These are phyloP conservation scores for Toxonevra muliebris DNA, from an alignment of 2,888 invertebrate species.

Conservation along the genomic window DNA sequence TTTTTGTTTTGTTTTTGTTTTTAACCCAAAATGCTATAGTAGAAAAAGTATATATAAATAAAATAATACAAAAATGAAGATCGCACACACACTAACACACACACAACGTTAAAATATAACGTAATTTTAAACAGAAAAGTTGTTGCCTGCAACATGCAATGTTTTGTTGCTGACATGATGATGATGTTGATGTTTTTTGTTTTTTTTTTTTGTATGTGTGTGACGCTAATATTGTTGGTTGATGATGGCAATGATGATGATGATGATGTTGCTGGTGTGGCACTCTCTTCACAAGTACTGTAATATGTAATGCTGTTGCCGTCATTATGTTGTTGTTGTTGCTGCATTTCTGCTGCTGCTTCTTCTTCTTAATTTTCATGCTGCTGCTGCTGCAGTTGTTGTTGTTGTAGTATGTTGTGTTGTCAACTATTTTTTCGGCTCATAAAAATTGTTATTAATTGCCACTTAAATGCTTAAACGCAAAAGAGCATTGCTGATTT, in stretches of 20 bases:
- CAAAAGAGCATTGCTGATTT: conserved; percentile 49
- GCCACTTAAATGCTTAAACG: conserved; percentile 65
- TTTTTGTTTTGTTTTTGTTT: background rate
- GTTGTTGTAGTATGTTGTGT: conserved; percentile 50
- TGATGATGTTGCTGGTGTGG: too few relatives aligned
- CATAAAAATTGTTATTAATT: conserved; percentile 66
- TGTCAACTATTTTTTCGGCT: conserved; percentile 66
- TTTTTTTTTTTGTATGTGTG: too few relatives aligned
- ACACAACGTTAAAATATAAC: conserved; percentile 27
- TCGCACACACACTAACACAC: conserved; percentile 10
- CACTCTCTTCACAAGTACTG: background rate
- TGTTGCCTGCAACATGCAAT: conserved; percentile 37
- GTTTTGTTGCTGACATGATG: conserved; percentile 29
- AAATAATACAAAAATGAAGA: background rate
- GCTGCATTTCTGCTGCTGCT: background rate
- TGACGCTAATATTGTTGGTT: background rate
- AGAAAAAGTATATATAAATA: background rate
- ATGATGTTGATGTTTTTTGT: conserved; percentile 13
- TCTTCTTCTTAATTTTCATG: conserved; percentile 3
- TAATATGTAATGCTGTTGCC: too few relatives aligned
- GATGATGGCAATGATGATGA: too few relatives aligned
- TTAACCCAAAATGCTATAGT: background rate
- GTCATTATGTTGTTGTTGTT: background rate
- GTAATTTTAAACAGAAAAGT: conserved; percentile 25
- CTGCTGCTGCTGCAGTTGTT: conserved; percentile 24